phyloP scores from a whole-genome alignment of 2,797 vertebrate genomes.

The Myotis findleyi region DNA sequence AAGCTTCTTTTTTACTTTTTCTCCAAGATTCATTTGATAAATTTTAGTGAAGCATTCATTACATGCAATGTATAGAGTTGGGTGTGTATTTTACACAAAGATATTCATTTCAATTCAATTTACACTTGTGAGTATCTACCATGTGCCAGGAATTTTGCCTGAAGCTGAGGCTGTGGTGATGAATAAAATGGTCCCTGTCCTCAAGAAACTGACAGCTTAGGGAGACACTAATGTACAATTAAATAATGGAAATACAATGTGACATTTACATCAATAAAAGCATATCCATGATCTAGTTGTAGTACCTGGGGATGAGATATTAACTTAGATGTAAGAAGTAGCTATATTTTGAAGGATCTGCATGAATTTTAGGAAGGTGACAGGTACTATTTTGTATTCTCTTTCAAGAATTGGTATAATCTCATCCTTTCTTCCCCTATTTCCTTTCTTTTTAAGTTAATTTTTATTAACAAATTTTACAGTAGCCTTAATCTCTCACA shows the following conservation, averaged over 20 bases:
- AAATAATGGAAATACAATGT: not conserved
- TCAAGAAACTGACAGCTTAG: not conserved
- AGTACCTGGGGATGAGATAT: not conserved
- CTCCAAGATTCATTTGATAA: not conserved
- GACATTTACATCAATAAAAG: not conserved
- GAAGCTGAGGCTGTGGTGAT: not conserved
- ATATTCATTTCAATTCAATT: not conserved
- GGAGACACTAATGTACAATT: not conserved
- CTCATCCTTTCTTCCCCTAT: not conserved
- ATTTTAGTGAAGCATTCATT: not conserved
- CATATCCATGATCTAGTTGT: not conserved
- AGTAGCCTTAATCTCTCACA: not conserved
- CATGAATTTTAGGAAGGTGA: not conserved
- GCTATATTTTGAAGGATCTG: not conserved
- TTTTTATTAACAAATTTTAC: not conserved
- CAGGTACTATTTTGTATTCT: not conserved
- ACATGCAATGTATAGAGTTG: not conserved
- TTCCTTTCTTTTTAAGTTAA: slow-evolving; percentile 40
- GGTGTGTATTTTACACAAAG: not conserved
- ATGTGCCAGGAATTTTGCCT: not conserved
- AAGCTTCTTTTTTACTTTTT: slow-evolving; percentile 11
- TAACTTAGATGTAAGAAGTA: not conserved
- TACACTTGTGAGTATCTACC: not conserved
- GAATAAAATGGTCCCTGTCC: not conserved
- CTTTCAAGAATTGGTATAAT: not conserved